These are phyloP conservation scores for Tapirus terrestris DNA, from an alignment of 2,113 vertebrate species.

Conservation along the genomic window DNA sequence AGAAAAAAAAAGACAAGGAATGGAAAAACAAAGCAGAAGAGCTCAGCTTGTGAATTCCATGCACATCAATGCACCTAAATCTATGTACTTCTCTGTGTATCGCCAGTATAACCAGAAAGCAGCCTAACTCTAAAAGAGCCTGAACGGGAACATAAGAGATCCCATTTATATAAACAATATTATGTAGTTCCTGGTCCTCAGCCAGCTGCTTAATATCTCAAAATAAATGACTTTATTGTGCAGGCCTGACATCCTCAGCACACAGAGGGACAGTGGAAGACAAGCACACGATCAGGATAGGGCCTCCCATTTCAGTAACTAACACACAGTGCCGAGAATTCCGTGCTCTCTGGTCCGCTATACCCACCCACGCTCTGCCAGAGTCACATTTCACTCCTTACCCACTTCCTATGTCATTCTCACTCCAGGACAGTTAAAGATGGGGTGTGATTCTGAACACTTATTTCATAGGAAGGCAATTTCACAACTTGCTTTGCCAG, in stretches of 20 bases:
- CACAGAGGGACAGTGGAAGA: background rate
- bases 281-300: background rate
- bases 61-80: background rate
- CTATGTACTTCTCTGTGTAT: background rate
- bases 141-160: background rate
- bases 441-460: background rate
- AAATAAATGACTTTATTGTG: conserved; percentile 5
- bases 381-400: background rate
- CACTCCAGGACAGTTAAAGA: background rate
- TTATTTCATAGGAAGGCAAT: conserved; percentile 56
- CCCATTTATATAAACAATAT: background rate
- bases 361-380: background rate
- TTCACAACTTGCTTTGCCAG: conserved; percentile 27
- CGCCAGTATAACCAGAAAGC: background rate
- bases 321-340: background rate
- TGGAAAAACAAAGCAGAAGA: background rate
- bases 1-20: no score
- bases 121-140: background rate
- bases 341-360: background rate
- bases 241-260: background rate
- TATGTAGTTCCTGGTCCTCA: background rate
- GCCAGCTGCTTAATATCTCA: background rate
- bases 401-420: background rate
- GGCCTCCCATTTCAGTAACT: background rate
- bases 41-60: background rate